phyloP scores from a whole-genome alignment of 2,113 vertebrate genomes.

The Micromys minutus region DNA sequence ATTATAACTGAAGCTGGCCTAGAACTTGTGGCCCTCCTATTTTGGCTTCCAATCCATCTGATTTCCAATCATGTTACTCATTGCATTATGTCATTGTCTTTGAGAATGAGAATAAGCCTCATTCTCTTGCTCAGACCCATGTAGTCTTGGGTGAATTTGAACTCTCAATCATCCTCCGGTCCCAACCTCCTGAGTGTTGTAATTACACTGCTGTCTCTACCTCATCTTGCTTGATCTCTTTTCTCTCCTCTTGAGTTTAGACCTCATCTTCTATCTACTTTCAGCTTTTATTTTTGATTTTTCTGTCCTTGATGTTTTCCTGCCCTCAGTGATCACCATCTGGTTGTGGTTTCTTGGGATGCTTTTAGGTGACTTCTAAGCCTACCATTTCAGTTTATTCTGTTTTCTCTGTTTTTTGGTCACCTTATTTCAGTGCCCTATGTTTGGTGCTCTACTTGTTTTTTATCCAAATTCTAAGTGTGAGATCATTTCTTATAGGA shows the following conservation, averaged over 20 bases:
- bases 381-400: background rate
- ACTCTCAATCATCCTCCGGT: background rate
- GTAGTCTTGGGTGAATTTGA: background rate
- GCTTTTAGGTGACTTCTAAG: background rate
- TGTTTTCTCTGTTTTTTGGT: background rate
- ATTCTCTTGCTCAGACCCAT: background rate
- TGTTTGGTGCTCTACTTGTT: background rate
- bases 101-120: background rate
- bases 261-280: background rate
- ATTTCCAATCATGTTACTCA: background rate
- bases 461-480: background rate
- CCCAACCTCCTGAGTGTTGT: background rate
- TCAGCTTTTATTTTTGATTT: background rate
- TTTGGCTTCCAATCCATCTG: background rate
- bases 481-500: slow-evolving; percentile 14
- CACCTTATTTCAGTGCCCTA: background rate
- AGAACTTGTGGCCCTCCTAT: background rate
- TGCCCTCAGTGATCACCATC: background rate
- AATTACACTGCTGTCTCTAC: background rate
- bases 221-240: slow-evolving; percentile 24
- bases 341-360: background rate
- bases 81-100: background rate
- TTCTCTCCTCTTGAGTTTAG: slow-evolving; percentile 8
- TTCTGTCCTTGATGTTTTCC: background rate
- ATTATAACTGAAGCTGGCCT: background rate